Conservation (phyloP, 2,888 invertebrate genomes). For the Stenolophus ochropezus region DNA sequence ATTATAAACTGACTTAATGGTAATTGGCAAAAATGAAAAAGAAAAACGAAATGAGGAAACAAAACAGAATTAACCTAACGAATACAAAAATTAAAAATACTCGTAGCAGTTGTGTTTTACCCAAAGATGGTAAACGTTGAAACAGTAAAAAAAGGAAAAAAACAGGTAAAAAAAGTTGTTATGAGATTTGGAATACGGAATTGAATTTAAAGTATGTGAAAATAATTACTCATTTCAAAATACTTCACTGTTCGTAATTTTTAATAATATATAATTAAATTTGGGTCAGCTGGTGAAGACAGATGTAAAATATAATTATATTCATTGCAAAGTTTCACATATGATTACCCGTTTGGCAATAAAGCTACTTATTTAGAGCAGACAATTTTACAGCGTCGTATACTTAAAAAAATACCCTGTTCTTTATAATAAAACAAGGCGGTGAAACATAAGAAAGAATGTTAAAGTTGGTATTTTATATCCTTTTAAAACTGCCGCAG, state of each 20-base stretch:
- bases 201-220: neutral
- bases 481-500: conserved; percentile 51
- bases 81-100: no score
- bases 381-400: conserved; percentile 31
- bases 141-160: no score
- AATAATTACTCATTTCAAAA: neutral
- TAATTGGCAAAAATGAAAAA: neutral
- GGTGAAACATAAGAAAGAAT: conserved; percentile 50
- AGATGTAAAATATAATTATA: neutral
- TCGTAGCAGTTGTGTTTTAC: no score
- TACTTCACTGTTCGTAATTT: neutral
- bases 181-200: no score
- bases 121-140: no score
- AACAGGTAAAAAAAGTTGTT: no score
- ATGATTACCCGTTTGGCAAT: neutral
- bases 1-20: neutral
- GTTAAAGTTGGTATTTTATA: conserved; percentile 57
- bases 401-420: conserved; percentile 44
- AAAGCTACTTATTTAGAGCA: neutral
- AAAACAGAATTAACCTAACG: no score
- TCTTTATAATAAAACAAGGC: conserved; percentile 49
- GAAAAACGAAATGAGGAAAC: no score
- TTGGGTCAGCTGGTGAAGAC: no score
- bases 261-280: neutral
- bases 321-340: neutral